Base-by-base conservation (phyloP, 1,140 invertebrate genomes). In the Drosophila melanica region DNA sequence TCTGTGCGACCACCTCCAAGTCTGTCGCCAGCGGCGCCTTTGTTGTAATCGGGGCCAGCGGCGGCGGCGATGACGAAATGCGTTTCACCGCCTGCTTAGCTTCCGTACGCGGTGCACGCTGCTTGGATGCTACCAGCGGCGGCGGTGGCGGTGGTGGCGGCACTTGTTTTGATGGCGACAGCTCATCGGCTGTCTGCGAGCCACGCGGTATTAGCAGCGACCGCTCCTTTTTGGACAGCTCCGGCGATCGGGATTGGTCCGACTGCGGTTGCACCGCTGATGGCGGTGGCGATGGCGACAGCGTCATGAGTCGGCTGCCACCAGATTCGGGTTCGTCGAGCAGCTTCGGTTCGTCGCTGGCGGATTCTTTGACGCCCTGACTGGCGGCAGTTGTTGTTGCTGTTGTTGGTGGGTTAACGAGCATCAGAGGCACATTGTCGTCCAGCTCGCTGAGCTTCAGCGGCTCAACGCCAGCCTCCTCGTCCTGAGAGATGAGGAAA, bases 401-500 rank as follows among this genome's bases (percentile, higher is more conserved):
- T 48, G 41, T 14, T 41, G 54, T 30, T 50, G 63, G 23, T 9
- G 64, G 27, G 42, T 69, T 62, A 18, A 69, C 67, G 4, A 86
- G 39, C 70, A 86, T 35, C 12, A 86, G 58, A 0, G 82, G 75
- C 8, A 87, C 77, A 42, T 66, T 82, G 39, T 82, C 82, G 9
- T 87, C 81, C 10, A 86, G 45, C 1, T 86, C 81, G 39, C 81
- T 86, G 0, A 86, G 64, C 42, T 86, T 86, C 18, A 86, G 72
- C 23, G 81, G 81, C 48, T 85, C 82, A 8, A 75, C 51, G n/a
- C 69, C 75, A 0, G 65, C 63, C 12, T 90, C 82, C 11, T 86
- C 87, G 44, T 90, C 85, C 63, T 80, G 85, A 7, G 77, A 75
- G 6, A 90, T 48, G 4, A 90, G 58, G 42, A 89, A 85, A 20